Base-by-base conservation (phyloP, 2,888 invertebrate species). In the Callinectes sapidus region DNA sequence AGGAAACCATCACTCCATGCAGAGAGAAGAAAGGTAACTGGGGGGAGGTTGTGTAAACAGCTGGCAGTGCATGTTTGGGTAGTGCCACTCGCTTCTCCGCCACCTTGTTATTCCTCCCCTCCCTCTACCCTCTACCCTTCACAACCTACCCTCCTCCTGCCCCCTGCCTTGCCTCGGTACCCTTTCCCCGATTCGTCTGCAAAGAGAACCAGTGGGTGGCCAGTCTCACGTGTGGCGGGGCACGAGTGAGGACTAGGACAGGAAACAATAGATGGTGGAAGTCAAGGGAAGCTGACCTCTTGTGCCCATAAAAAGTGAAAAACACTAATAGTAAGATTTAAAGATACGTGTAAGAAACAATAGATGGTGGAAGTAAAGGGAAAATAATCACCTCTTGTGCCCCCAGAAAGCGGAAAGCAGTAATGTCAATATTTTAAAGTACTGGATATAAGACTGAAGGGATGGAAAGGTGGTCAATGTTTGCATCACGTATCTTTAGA, bases 41-140 rank as follows among this genome's bases (percentile, higher is more conserved):
- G 77, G 32, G 28, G 42, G 13, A n/a, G 81, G 35, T 23, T 8
- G 77, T 48, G 42, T 39, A 39, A 81, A 42, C 90, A 90, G 81
- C 28, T 90, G 90, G 77, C 28, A n/a, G 42, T 48, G 81, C 13
- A 48, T 90, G 90, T 90, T 90, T 90, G 81, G 39, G 48, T 81
- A 90, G 81, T 90, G 90, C 90, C 90, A 90, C 90, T 42, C 32
- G 32, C 61, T n/a, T 23, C 39, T 28, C 28, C 77, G 23, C 77
- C 48, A 28, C 42, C 81, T 28, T 48, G 14, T 28, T 55, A 28
- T 10, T 61, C 55, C 32, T 23, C 77, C 77, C 28, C 35, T 61
- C 32, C 32, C 89, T 5, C 54, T 28, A 32, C 32, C 32, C 89
- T 5, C 54, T 28, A 32, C 54, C 54, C 61, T 35, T 54, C 48